Conservation (phyloP, 2,113 vertebrate species). For the Hipposideros armiger region DNA sequence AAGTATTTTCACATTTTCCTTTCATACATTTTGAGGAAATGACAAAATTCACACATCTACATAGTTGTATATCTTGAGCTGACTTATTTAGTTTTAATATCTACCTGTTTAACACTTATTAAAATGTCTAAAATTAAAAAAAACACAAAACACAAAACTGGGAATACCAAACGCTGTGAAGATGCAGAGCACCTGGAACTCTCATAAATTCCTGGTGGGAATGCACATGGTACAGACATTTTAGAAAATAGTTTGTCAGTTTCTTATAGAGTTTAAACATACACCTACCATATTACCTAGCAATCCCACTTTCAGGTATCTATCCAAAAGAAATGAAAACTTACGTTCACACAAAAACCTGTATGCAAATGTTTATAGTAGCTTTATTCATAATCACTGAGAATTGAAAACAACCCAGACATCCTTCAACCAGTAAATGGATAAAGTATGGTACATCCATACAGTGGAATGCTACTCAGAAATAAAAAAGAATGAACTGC, state of each 20-base stretch:
- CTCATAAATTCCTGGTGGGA: background rate
- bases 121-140: background rate
- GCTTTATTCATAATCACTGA: background rate
- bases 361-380: background rate
- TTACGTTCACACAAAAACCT: background rate
- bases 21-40: background rate
- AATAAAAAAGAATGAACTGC: background rate
- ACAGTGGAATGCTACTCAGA: background rate
- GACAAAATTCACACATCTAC: background rate
- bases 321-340: background rate
- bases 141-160: background rate
- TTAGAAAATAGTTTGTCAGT: background rate
- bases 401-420: background rate
- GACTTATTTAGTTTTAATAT: background rate
- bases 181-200: background rate
- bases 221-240: background rate
- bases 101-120: background rate
- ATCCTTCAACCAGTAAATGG: background rate
- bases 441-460: background rate
- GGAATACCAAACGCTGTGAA: background rate
- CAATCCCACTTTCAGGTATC: background rate
- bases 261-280: background rate
- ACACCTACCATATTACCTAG: background rate
- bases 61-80: conserved; percentile 3
- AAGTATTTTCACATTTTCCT: background rate